These are phyloP conservation scores for Acronicta alni DNA, from an alignment of 2,888 invertebrate species.

Conservation along the genomic window DNA sequence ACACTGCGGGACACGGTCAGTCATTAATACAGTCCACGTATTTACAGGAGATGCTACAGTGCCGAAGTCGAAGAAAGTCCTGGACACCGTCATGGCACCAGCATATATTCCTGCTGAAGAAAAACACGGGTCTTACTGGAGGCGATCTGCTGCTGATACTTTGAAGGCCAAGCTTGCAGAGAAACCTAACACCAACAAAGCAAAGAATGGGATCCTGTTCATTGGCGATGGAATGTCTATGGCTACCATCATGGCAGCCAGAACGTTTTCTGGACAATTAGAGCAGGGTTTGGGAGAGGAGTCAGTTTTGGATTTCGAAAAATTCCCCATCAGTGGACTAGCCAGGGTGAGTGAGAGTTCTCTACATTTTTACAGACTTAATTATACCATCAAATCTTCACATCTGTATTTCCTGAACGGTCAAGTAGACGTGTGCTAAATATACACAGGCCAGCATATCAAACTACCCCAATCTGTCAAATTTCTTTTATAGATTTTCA, in stretches of 20 bases:
- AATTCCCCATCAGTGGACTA: conserved; percentile 91
- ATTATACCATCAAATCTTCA: too few relatives aligned
- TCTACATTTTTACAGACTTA: too few relatives aligned
- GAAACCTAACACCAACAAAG: conserved; percentile 79
- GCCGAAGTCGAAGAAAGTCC: conserved; percentile 75
- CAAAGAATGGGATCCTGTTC: conserved; percentile 90
- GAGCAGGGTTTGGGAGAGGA: conserved; percentile 90
- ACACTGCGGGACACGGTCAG: too few relatives aligned
- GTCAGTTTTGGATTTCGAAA: conserved; percentile 90
- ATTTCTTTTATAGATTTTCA: too few relatives aligned
- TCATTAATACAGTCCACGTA: too few relatives aligned
- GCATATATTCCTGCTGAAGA: conserved; percentile 78
- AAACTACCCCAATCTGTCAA: too few relatives aligned
- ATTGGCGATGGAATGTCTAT: conserved; percentile 95
- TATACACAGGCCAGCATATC: too few relatives aligned
- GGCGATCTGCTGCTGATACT: conserved; percentile 70
- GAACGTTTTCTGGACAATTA: conserved; percentile 91
- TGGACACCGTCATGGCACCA: conserved; percentile 80
- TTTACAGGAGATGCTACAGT: conserved; percentile 70
- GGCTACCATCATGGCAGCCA: conserved; percentile 92
- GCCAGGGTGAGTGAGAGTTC: conserved; percentile 89
- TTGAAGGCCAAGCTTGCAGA: conserved; percentile 71
- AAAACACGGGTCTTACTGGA: conserved; percentile 81
- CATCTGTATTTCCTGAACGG: too few relatives aligned
- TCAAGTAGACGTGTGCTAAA: too few relatives aligned